Percentiles rank a stretch among this genome's conserved stretches.
These are phyloP conservation scores for Spilarctia lutea DNA, from an alignment of 2,888 invertebrate genomes.

Conservation along the genomic window DNA sequence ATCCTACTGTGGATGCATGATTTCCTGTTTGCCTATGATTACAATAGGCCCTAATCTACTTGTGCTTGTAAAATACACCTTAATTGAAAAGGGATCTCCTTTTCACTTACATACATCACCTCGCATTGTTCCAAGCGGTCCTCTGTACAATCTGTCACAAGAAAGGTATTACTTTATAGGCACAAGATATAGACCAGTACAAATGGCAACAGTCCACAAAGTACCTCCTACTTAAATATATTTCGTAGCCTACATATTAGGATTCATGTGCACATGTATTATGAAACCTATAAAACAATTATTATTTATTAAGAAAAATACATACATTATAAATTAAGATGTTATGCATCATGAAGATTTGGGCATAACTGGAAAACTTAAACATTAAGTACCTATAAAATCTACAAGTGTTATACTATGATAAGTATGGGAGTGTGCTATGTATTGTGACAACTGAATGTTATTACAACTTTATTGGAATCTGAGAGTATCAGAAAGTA, in stretches of 20 bases:
- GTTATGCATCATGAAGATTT: conserved; percentile 48
- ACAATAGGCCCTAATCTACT: conserved; percentile 72
- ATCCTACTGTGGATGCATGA: conserved; percentile 78
- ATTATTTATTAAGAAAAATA: conserved; percentile 39
- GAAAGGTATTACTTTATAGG: conserved; percentile 73
- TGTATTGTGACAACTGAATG: conserved; percentile 32
- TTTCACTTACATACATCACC: conserved; percentile 82
- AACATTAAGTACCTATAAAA: conserved; percentile 50
- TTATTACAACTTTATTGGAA: conserved; percentile 36
- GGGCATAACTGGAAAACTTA: conserved; percentile 49
- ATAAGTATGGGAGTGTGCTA: conserved; percentile 27
- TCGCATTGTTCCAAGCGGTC: conserved; percentile 78
- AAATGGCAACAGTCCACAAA: conserved; percentile 67
- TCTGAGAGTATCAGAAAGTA: conserved; percentile 30
- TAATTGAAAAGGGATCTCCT: conserved; percentile 65
- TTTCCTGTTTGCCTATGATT: conserved; percentile 70
- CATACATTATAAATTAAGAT: conserved; percentile 45
- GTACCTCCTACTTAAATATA: conserved; percentile 34
- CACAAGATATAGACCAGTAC: conserved; percentile 67
- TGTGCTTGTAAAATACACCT: conserved; percentile 80
- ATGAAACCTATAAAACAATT: conserved; percentile 46
- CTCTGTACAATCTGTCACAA: conserved; percentile 79
- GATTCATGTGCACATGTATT: conserved; percentile 43
- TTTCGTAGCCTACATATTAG: conserved; percentile 34
- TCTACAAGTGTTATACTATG: conserved; percentile 33